These are phyloP conservation scores for Neocrepidodera transversa DNA, from an alignment of 2,888 invertebrate genomes.

Conservation along the genomic window DNA sequence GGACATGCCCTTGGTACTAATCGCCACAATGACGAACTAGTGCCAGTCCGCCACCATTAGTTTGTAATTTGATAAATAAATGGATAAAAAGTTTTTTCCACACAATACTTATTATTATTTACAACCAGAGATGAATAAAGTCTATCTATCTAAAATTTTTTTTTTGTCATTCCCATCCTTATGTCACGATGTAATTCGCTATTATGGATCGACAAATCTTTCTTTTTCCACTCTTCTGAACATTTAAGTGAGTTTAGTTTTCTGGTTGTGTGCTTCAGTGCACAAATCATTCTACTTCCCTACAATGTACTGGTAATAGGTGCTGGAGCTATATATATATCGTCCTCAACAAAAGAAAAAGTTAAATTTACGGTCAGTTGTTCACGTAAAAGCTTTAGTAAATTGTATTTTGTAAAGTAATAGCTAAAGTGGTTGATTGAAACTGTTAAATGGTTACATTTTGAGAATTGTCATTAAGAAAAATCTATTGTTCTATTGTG, in stretches of 20 bases:
- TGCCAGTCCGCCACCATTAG: no score
- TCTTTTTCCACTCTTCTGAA: constrained; percentile 1
- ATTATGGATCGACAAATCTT: not conserved
- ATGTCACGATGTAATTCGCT: not conserved
- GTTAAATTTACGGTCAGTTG: constrained; percentile 16
- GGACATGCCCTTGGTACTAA: no score
- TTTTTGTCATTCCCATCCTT: not conserved
- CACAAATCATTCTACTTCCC: constrained; percentile 23
- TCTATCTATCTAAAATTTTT: no score
- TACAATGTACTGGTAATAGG: constrained; percentile 16
- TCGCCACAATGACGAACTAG: no score
- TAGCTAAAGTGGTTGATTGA: constrained; percentile 5
- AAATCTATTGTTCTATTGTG: no score
- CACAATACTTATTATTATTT: no score
- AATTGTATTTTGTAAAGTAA: constrained; percentile 9
- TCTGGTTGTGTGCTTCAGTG: constrained; percentile 4
- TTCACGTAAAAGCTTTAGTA: constrained; percentile 5
- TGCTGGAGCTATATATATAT: constrained; percentile 10
- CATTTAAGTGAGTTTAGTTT: constrained; percentile 11
- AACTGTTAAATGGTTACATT: not conserved
- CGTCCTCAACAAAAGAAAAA: constrained; percentile 16
- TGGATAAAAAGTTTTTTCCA: no score
- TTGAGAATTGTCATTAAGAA: no score
- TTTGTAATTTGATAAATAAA: no score
- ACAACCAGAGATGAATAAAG: no score